Percentiles rank a stretch among this genome's conserved stretches.
Evolutionary conservation across 2,888 invertebrate genomes (phyloP).

Genomic region (Cacoxenus indagator): DNA sequence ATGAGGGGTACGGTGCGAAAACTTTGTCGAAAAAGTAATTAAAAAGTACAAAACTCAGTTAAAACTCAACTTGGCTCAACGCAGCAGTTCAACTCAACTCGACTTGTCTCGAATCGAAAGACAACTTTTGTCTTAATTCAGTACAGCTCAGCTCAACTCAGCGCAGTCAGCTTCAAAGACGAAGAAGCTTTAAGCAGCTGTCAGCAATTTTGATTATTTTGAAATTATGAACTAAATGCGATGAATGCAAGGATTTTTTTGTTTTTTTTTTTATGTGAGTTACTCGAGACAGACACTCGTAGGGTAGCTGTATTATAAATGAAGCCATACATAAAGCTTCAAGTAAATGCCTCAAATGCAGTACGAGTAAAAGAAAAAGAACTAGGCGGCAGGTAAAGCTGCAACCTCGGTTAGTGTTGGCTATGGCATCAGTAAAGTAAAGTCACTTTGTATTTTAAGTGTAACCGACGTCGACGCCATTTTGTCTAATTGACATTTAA

Average conservation of each 20-base stretch:
- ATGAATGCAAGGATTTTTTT: background rate
- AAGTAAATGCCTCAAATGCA: too few relatives aligned
- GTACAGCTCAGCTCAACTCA: background rate
- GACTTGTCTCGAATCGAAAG: too few relatives aligned
- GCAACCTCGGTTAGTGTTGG: too few relatives aligned
- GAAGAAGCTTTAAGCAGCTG: constrained; percentile 5
- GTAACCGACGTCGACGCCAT: background rate
- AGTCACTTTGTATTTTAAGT: background rate
- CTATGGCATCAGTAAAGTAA: too few relatives aligned
- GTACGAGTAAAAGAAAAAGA: too few relatives aligned
- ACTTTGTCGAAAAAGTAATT: constrained; percentile 17
- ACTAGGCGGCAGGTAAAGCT: too few relatives aligned
- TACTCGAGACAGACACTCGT: too few relatives aligned
- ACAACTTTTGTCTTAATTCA: too few relatives aligned
- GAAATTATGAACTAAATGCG: constrained; percentile 14
- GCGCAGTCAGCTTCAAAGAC: background rate
- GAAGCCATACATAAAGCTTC: too few relatives aligned
- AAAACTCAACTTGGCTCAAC: background rate
- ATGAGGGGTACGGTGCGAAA: background rate
- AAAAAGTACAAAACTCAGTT: constrained; percentile 18
- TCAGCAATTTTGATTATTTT: constrained; percentile 18
- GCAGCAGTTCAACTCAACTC: background rate
- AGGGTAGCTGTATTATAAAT: too few relatives aligned
- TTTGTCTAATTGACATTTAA: constrained; percentile 8
- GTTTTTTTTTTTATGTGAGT: too few relatives aligned